These are phyloP conservation scores for Malurus melanocephalus DNA, from an alignment of 2,113 vertebrate genomes.

Conservation along the genomic window DNA sequence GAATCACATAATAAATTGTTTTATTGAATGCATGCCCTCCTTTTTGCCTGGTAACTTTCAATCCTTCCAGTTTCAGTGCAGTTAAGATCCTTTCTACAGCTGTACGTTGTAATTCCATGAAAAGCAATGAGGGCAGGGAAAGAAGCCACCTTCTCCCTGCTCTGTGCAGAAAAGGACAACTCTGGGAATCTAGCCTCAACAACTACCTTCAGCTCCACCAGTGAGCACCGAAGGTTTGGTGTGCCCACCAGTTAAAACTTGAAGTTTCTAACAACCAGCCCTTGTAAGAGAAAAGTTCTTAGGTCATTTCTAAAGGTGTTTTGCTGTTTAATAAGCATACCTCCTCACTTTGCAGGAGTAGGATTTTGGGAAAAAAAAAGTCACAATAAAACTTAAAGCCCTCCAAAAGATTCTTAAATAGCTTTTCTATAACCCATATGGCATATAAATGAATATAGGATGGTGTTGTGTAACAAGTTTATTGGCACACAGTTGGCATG, in stretches of 20 bases:
- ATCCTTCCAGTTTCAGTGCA: neutral
- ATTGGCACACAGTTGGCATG: slow-evolving; percentile 19
- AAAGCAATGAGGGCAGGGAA: neutral
- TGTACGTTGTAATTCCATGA: neutral
- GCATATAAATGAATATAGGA: slow-evolving; percentile 35
- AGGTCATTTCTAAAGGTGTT: slow-evolving; percentile 14
- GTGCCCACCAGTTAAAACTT: neutral
- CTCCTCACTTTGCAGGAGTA: neutral
- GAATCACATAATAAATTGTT: neutral
- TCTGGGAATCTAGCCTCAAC: neutral
- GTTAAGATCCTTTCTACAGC: neutral
- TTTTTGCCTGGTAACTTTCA: neutral
- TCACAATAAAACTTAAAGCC: slow-evolving; percentile 23
- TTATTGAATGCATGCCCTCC: neutral
- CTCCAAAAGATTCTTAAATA: slow-evolving; percentile 24
- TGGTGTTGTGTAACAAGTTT: slow-evolving; percentile 8
- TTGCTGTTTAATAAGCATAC: slow-evolving; percentile 34
- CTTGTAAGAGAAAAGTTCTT: neutral
- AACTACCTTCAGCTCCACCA: neutral
- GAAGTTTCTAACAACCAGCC: neutral
- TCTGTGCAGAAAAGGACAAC: neutral
- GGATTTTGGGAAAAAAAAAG: neutral
- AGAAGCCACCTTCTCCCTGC: neutral
- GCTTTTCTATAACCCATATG: slow-evolving; percentile 26
- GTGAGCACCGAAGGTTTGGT: neutral